Base-by-base conservation (phyloP, 1,140 invertebrate species). In the Psilanteris sp. region DNA sequence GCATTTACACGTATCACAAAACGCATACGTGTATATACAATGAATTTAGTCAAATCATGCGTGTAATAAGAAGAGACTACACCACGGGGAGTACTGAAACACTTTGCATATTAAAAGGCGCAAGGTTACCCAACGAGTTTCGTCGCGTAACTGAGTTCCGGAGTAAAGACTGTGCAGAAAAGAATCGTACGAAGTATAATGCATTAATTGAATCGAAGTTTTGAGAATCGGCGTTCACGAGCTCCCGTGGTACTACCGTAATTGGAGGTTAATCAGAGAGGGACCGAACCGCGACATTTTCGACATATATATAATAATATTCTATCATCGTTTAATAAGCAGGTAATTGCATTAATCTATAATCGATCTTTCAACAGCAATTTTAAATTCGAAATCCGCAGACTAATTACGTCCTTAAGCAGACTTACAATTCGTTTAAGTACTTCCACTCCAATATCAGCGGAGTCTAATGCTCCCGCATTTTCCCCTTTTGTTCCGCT, bases 81-180 rank as follows among this genome's bases (percentile, higher is more conserved):
- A 9, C 62, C 36, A 62, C 66, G 54, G 68, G 43, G 54, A 72
- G 48, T 73, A 43, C 31, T 46, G 70, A 55, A 59, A 43, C 80
- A 79, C 79, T 87, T 85, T 79, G 79, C 84, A 87, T 87, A 85
- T 79, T 86, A 85, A 85, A 85, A 79, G 78, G 79, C 5, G 54
- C 46, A 68, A 75, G 62, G 39, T 68, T 66, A 43, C 71, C 77
- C 57, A 54, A 80, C 46, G 80, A 64, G 66, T 59, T 71, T 26
- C 48, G 46, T 48, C 20, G 59, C 31, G n/a, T 52, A 44, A 22
- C 50, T 15, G 26, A 44, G 16, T 27, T 52, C 4, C 31, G 26
- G 0, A 15, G 24, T 31, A 14, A 50, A 29, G 20, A 50, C 24
- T 27, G 64, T 34, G 24, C 39, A 29, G 48, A 55, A 61, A 32